A percentile compares a stretch with the other conserved stretches of the same genome.
These are phyloP conservation scores for Callospermophilus lateralis DNA, from an alignment of 2,113 vertebrate species.

Conservation along the genomic window DNA sequence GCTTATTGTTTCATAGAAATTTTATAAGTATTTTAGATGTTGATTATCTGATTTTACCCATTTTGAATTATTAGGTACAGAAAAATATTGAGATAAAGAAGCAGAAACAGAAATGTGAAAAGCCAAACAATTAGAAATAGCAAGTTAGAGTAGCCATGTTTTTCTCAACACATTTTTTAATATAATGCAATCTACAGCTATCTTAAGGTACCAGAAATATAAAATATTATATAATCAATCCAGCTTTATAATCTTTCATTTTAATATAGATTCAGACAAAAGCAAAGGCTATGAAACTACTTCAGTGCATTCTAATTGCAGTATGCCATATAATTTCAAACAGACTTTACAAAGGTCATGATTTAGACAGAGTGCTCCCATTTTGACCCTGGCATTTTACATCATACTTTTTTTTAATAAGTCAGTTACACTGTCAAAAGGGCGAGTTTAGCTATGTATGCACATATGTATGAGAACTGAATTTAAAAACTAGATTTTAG, in stretches of 20 bases:
- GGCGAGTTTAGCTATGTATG: slow-evolving; percentile 16
- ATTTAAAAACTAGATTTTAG: slow-evolving; percentile 44
- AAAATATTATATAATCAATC: neutral
- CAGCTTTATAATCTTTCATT: neutral
- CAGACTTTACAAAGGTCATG: neutral
- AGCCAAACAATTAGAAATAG: neutral
- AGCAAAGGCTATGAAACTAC: slow-evolving; percentile 43
- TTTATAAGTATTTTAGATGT: neutral
- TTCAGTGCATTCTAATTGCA: neutral
- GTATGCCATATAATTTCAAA: neutral
- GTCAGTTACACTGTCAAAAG: neutral
- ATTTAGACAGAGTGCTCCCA: neutral
- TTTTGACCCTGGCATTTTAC: slow-evolving; percentile 10
- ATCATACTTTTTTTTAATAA: neutral
- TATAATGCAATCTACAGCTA: neutral
- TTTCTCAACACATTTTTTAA: neutral
- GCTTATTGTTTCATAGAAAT: slow-evolving; percentile 22
- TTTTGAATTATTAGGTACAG: neutral
- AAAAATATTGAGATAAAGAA: neutral
- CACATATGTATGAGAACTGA: neutral
- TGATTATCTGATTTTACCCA: slow-evolving; percentile 24
- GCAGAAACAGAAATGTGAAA: neutral
- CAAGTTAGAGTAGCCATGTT: neutral
- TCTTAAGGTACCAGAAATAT: neutral
- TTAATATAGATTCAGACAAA: neutral